These are phyloP conservation scores for Decapterus maruadsi DNA, from an alignment of 2,797 vertebrate genomes.

Conservation along the genomic window DNA sequence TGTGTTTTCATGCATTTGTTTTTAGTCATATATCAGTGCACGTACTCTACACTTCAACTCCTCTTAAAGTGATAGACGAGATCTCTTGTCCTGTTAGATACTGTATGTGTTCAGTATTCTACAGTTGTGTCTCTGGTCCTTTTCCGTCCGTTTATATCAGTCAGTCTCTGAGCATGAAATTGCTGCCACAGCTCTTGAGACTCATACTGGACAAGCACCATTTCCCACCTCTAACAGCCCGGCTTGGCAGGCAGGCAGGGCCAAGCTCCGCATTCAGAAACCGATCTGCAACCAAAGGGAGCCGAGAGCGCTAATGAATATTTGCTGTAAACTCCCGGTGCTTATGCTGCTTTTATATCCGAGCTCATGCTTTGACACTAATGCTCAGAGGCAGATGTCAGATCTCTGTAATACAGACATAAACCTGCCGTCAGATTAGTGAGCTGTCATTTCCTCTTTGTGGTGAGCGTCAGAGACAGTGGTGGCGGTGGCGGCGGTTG, in stretches of 20 bases:
- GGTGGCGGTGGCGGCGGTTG: too few species aligned
- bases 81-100: neutral
- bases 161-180: slow-evolving; percentile 56
- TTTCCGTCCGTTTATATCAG: slow-evolving; percentile 48
- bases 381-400: slow-evolving; percentile 61
- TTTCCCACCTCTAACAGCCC: slow-evolving; percentile 36
- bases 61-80: neutral
- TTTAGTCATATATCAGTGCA: neutral
- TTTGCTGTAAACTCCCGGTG: slow-evolving; percentile 37
- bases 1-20: neutral
- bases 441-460: slow-evolving; percentile 48
- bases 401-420: slow-evolving; percentile 52
- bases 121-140: slow-evolving; percentile 2
- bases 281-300: slow-evolving; percentile 26
- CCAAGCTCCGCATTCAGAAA: slow-evolving; percentile 26
- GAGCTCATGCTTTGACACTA: slow-evolving; percentile 40
- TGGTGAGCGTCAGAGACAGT: neutral
- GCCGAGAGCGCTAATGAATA: slow-evolving; percentile 35
- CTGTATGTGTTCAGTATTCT: slow-evolving; percentile 17
- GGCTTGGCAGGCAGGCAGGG: slow-evolving; percentile 32
- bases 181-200: slow-evolving; percentile 57
- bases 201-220: slow-evolving; percentile 36
- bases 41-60: neutral
- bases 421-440: slow-evolving; percentile 59
- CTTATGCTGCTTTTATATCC: slow-evolving; percentile 15